Evolutionary conservation across 2,113 vertebrate genomes (phyloP), one percentile per base, ranked within the genome.

Genomic region (Polypterus senegalus): DNA sequence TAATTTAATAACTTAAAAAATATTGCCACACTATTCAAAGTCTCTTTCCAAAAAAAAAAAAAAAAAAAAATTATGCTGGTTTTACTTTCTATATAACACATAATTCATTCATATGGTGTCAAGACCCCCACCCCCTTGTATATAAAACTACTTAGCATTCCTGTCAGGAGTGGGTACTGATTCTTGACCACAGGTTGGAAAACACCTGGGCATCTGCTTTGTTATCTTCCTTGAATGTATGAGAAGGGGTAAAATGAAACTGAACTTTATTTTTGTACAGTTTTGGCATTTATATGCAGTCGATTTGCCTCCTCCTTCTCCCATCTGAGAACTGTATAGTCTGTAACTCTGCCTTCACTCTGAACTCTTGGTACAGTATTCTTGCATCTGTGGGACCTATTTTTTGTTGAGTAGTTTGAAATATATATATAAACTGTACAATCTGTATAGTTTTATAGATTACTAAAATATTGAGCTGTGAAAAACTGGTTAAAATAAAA

Each of bases 381-480:
- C 89, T 89, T 88, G 83, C 83, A 89, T 88, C 83, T 82, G 83
- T 88, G 85, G 87, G 86, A 88, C 84, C 82, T 86, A 85, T 85
- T 83, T 88, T 84, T 76, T 85, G 88, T 87, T 79, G 81, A 69
- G 82, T 89, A 87, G 85, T 88, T 79, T 83, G 78, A 80, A 79
- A 78, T 59, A 61, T 66, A 58, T 87, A 86, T 83, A 89, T 89
- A 86, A 85, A 86, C 84, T 90, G 88, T 91, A 91, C 88, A 91
- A 86, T 90, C 88, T 90, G 88, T 90, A 89, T 89, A 91, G 88
- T 88, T 89, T 89, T 91, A 89, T 91, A 90, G 87, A 84, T 88
- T 66, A 67, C 64, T 64, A 88, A 61, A 89, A 86, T 87, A 89
- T 88, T 83, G 84, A 85, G 86, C 84, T 90, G 87, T 91, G 86